Percentiles rank a stretch among this genome's conserved stretches.
Conservation (phyloP, 2,888 invertebrate species). For the Rotaria socialis region DNA sequence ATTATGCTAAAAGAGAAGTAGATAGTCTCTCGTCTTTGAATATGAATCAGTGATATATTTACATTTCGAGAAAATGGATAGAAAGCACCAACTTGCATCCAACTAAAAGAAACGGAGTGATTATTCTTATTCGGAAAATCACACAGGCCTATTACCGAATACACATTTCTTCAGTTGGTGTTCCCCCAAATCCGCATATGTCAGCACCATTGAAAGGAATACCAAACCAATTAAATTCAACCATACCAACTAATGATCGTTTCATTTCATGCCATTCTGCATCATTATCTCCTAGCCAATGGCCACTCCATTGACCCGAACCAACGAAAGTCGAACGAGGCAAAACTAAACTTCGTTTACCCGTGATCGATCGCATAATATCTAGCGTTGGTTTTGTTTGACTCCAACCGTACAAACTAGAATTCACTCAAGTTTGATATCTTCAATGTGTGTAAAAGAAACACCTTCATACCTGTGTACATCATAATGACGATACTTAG, state of each 20-base stretch:
- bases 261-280: constrained; percentile 66
- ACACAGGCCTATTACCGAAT: constrained; percentile 37
- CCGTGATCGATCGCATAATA: constrained; percentile 53
- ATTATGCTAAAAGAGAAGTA: constrained; percentile 38
- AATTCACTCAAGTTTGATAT: constrained; percentile 61
- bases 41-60: no score
- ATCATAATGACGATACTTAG: constrained; percentile 66
- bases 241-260: constrained; percentile 49
- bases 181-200: constrained; percentile 49
- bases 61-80: constrained; percentile 47
- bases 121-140: no score
- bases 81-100: constrained; percentile 49
- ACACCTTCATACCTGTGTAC: no score
- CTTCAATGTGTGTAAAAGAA: no score
- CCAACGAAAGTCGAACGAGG: constrained; percentile 58
- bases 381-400: constrained; percentile 71
- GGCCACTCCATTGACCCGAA: constrained; percentile 62
- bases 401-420: no score
- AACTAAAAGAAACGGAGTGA: constrained; percentile 13
- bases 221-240: constrained; percentile 56
- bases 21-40: no score
- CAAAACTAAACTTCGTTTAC: constrained; percentile 57
- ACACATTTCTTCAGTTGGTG: constrained; percentile 48
- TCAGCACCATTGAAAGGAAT: constrained; percentile 50
- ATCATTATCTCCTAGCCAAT: constrained; percentile 71